Conservation (phyloP, 2,797 vertebrate genomes). For the Hyperoplus immaculatus region DNA sequence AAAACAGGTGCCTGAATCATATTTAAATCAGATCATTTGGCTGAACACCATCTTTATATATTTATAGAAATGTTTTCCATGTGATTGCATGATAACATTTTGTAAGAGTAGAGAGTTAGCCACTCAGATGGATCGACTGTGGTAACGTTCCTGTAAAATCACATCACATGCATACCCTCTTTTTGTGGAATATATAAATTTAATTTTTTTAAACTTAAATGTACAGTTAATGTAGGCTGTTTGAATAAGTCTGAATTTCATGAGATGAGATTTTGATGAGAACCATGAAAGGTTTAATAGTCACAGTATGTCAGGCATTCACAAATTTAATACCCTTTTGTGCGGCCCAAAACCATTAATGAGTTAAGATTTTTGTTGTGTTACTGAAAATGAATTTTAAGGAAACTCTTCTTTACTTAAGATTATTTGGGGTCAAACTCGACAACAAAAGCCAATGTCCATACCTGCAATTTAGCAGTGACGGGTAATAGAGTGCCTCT, state of each 20-base stretch:
- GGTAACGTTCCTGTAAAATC: background rate
- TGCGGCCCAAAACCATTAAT: background rate
- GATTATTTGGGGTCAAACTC: background rate
- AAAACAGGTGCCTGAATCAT: background rate
- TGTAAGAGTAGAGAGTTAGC: background rate
- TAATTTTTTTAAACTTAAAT: too few relatives aligned
- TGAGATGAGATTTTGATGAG: background rate
- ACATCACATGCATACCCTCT: slow-evolving; percentile 11
- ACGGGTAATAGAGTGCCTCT: slow-evolving; percentile 27
- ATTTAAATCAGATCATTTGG: background rate
- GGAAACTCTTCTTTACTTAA: background rate
- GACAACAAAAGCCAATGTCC: background rate
- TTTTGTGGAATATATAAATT: background rate
- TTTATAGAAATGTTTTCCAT: background rate
- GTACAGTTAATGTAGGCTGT: background rate
- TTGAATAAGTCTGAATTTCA: background rate
- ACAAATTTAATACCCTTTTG: background rate
- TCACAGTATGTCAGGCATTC: background rate
- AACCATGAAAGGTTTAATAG: background rate
- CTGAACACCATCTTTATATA: background rate
- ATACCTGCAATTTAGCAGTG: slow-evolving; percentile 65
- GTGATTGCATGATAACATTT: background rate
- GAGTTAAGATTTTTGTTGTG: background rate
- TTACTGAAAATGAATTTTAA: background rate
- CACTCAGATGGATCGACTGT: background rate